A percentile compares a stretch with the other conserved stretches of the same genome.
Evolutionary conservation across 2,797 vertebrate genomes (phyloP).

Genomic region (Myripristis murdjan): DNA sequence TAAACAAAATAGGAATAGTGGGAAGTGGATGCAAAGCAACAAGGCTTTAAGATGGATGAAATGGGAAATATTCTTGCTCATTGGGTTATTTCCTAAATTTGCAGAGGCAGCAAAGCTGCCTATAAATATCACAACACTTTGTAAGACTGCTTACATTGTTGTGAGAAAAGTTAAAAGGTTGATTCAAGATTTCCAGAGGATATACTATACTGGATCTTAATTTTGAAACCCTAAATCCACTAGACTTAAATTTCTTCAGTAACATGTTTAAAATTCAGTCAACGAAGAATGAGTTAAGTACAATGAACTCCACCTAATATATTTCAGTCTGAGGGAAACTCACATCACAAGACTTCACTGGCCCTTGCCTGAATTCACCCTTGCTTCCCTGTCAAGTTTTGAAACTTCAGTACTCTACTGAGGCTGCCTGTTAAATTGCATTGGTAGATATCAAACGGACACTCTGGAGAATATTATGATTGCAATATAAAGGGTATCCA

Average conservation of each 20-base stretch:
- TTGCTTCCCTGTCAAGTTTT: neutral
- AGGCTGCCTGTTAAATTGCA: conserved; percentile 11
- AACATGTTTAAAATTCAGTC: neutral
- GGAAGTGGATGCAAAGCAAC: neutral
- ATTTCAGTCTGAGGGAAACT: neutral
- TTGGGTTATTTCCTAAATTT: too few relatives aligned
- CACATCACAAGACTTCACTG: neutral
- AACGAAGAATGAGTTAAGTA: neutral
- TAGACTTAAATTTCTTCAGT: neutral
- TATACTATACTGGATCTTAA: too few relatives aligned
- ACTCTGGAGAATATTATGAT: conserved; percentile 1
- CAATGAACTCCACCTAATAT: neutral
- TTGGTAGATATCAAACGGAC: neutral
- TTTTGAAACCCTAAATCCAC: neutral
- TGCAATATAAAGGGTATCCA: conserved; percentile 7
- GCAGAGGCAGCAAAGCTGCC: too few relatives aligned
- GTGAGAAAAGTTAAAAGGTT: too few relatives aligned
- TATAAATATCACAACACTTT: too few relatives aligned
- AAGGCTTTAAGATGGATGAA: neutral
- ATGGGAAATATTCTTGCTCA: neutral
- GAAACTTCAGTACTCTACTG: neutral
- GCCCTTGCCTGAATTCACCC: neutral
- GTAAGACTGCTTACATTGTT: too few relatives aligned
- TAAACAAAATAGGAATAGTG: neutral
- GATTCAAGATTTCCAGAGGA: too few relatives aligned